Evolutionary conservation across 2,888 invertebrate species (phyloP), one percentile per base, ranked within the genome.

Genomic region (Keiferia lycopersicella): DNA sequence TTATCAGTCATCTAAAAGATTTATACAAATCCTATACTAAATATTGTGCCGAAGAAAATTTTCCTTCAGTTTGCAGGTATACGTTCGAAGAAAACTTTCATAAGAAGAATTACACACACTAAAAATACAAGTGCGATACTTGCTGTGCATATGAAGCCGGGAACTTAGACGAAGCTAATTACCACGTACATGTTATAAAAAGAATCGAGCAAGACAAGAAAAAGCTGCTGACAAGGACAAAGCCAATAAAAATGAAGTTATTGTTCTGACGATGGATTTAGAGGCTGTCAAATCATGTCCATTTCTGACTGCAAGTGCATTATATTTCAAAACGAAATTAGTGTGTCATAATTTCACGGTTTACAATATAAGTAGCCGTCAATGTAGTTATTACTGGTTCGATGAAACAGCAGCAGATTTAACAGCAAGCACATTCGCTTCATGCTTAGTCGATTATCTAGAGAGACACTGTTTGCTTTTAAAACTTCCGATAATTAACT

Each of bases 71-170:
- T 48, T 69, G 61, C 64, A 45, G 71, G 20, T 74, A 65, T 62
- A 72, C 71, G 12, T 75, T 74, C 61, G 70, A 72, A 22, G 71
- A 70, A 65, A 8, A 41, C 12, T 73, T 76, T 67, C 45, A 69
- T 16, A 66, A 72, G 10, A 73, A 65, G 30, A 76, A 74, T 59
- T 74, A 53, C 71, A 70, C 38, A 69, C 67, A 2, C 62, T 71
- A 39, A 71, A 72, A 67, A 62, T 71, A 62, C 20, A 53, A 26
- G 30, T 62, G 62, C 16, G 62, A 62, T 20, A 38, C 53, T 11
- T 62, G 62, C 41, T 30, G 26, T 51, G 30, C 34, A 38, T 16
- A 51, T 34, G 50, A 50, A 20, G 51, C 38, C 4, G 38, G 53
- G 14, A 62, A 62, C 38, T n/a, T 62, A 34, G 38, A 34, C 22